These are phyloP conservation scores for Gadus macrocephalus DNA, from an alignment of 2,113 vertebrate genomes.

Conservation along the genomic window DNA sequence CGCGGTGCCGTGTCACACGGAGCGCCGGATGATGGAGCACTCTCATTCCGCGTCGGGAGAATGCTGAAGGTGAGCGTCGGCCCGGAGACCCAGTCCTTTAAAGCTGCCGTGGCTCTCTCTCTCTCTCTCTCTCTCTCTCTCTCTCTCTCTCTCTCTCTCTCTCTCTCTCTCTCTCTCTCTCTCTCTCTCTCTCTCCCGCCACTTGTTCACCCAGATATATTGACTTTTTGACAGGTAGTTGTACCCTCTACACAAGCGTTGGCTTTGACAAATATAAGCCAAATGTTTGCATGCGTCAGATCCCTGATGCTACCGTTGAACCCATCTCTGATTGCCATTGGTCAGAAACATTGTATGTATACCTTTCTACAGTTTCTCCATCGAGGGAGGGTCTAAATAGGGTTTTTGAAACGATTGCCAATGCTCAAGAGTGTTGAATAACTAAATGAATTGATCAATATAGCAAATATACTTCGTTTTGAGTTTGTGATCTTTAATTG, in stretches of 20 bases:
- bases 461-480: too few relatives aligned
- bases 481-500: too few relatives aligned
- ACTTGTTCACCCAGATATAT: slow-evolving; percentile 71
- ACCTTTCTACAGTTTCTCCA: too few relatives aligned
- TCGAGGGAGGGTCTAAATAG: too few relatives aligned
- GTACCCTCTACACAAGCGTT: slow-evolving; percentile 19
- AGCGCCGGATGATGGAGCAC: slow-evolving; percentile 69
- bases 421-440: too few relatives aligned
- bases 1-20: slow-evolving; percentile 57
- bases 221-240: slow-evolving; percentile 57
- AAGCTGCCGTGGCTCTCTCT: slow-evolving; percentile 52
- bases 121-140: slow-evolving; percentile 19
- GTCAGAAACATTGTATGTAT: too few relatives aligned
- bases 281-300: slow-evolving; percentile 21
- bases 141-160: too few relatives aligned
- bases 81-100: slow-evolving; percentile 62
- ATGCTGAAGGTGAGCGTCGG: slow-evolving; percentile 66
- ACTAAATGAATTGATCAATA: too few relatives aligned
- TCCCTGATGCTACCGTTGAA: neutral
- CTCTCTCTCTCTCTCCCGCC: too few relatives aligned
- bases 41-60: slow-evolving; percentile 68
- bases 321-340: too few relatives aligned
- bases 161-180: too few relatives aligned
- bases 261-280: slow-evolving; percentile 53
- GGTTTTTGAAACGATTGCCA: too few relatives aligned